Evolutionary conservation across 2,797 vertebrate species (phyloP).

Genomic region (Diceros bicornis): DNA sequence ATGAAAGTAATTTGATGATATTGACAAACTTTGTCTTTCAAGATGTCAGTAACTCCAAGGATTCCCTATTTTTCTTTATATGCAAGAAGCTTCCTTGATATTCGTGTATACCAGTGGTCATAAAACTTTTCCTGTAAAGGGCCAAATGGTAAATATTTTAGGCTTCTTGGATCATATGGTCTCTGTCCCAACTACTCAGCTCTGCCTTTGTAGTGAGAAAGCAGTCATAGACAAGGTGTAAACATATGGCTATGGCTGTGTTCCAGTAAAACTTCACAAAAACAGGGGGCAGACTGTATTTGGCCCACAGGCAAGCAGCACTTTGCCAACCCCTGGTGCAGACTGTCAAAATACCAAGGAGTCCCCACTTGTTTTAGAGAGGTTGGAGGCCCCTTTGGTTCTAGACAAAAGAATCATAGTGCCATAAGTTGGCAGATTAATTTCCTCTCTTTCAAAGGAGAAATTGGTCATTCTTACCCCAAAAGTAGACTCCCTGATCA

Average conservation of each 20-base stretch:
- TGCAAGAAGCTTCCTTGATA: not conserved
- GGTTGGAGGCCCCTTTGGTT: not conserved
- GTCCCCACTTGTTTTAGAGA: not conserved
- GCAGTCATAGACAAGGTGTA: not conserved
- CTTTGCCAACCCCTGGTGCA: not conserved
- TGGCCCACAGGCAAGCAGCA: not conserved
- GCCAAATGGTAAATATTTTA: not conserved
- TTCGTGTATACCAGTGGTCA: not conserved
- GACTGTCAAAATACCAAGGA: not conserved
- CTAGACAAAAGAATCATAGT: not conserved
- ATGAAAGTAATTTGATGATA: not conserved
- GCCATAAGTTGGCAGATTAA: not conserved
- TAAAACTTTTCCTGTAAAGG: not conserved
- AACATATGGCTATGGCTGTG: not conserved
- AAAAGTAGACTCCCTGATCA: not conserved
- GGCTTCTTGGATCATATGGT: not conserved
- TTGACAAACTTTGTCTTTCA: not conserved
- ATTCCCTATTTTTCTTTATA: not conserved
- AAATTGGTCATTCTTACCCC: not conserved
- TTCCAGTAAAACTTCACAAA: not conserved
- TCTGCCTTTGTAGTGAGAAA: slow-evolving; percentile 34
- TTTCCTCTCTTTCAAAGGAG: not conserved
- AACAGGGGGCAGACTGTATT: not conserved
- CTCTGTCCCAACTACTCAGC: not conserved
- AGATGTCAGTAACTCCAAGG: not conserved